Conservation (phyloP, 2,888 invertebrate genomes). For the Drosophila macrospina region DNA sequence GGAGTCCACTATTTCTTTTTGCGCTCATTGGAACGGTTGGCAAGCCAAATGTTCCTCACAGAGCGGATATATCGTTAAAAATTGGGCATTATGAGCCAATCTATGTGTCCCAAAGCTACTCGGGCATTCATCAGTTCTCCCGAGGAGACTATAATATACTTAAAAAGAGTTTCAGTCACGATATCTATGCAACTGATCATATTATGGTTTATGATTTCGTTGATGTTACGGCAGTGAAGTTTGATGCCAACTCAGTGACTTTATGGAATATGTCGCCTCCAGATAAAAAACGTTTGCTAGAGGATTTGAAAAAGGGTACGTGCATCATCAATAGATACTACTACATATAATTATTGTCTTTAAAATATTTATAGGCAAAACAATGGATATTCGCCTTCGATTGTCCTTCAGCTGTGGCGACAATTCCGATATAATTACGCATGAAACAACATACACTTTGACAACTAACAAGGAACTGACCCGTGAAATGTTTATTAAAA, state of each 20-base stretch:
- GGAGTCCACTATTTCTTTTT: conserved; percentile 98
- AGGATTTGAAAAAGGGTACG: conserved; percentile 49
- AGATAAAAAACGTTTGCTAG: conserved; percentile 52
- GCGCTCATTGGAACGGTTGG: conserved; percentile 97
- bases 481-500: conserved; percentile 43
- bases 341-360: not conserved
- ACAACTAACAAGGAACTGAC: conserved; percentile 39
- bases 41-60: conserved; percentile 92
- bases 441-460: conserved; percentile 48
- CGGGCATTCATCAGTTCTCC: conserved; percentile 89
- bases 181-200: conserved; percentile 56
- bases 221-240: conserved; percentile 60
- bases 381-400: conserved; percentile 47
- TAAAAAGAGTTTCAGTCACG: conserved; percentile 87
- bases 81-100: conserved; percentile 96
- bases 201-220: conserved; percentile 56
- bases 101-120: conserved; percentile 94
- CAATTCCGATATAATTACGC: conserved; percentile 22
- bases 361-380: not conserved
- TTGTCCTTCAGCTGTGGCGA: conserved; percentile 40
- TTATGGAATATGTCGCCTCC: conserved; percentile 71
- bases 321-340: not conserved
- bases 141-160: conserved; percentile 87
- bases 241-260: conserved; percentile 62
- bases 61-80: conserved; percentile 92